Evolutionary conservation across 2,888 invertebrate species (phyloP).

Genomic region (Tethea ocularis): DNA sequence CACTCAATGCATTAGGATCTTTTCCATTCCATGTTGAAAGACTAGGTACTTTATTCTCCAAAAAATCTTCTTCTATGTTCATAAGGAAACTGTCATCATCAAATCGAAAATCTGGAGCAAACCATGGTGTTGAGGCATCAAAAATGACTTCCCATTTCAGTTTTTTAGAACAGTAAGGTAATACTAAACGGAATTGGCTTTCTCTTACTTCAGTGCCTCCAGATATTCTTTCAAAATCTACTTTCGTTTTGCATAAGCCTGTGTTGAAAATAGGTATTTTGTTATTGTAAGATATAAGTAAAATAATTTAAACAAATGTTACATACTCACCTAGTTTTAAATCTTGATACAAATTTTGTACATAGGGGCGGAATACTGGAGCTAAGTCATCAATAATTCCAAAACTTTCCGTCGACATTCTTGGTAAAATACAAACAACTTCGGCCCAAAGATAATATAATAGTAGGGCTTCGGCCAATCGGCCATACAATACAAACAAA

Average conservation of each 20-base stretch:
- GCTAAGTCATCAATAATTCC: slow-evolving; percentile 66
- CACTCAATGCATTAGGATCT: slow-evolving; percentile 83
- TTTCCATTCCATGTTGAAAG: slow-evolving; percentile 86
- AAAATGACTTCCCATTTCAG: slow-evolving; percentile 89
- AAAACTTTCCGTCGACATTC: slow-evolving; percentile 53
- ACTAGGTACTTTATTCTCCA: slow-evolving; percentile 82
- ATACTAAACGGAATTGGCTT: slow-evolving; percentile 85
- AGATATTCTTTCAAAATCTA: slow-evolving; percentile 71
- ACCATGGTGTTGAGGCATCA: slow-evolving; percentile 84
- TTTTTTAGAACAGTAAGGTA: slow-evolving; percentile 88
- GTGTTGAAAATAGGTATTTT: slow-evolving; percentile 10
- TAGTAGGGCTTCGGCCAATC: too few species aligned
- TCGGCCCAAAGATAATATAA: too few species aligned
- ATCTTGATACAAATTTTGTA: slow-evolving; percentile 72
- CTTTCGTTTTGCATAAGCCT: slow-evolving; percentile 77
- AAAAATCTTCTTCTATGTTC: slow-evolving; percentile 80
- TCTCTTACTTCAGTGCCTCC: slow-evolving; percentile 60
- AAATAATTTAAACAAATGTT: background rate
- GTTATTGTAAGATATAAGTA: background rate
- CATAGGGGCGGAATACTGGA: slow-evolving; percentile 71
- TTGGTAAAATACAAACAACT: too few species aligned
- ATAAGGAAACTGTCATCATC: slow-evolving; percentile 86
- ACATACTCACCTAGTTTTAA: slow-evolving; percentile 66
- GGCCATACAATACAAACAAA: too few species aligned
- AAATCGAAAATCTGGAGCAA: slow-evolving; percentile 90